Evolutionary conservation across 1,140 invertebrate genomes (phyloP), one percentile per base, ranked within the genome.

Genomic region (Drosophila mayri): DNA sequence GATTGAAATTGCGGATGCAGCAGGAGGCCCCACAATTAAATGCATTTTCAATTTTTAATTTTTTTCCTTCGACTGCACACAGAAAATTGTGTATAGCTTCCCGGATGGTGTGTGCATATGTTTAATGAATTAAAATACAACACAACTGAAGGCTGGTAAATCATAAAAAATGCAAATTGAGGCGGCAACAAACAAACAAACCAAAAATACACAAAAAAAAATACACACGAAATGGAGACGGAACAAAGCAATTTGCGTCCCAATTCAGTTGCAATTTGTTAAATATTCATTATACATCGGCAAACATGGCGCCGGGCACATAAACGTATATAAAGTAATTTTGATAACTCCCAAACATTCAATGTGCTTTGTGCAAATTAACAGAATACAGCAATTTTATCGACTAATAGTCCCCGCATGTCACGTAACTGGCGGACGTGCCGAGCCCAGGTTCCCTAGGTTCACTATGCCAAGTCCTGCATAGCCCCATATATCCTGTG

Each of bases 21-120:
- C 67, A 64, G n/a, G 20, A 25, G 52, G 37, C 32, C 46, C 43
- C 28, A 14, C 74, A 44, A 63, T 78, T 78, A 78, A 78, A 77
- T 62, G 65, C 58, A 76, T 70, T 77, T 70, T 70, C 73, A 68
- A 77, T 78, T 78, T 78, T 77, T 70, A 78, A 78, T 78, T 70
- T 70, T 70, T 70, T 70, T 30, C 65, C 61, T 60, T 50, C 25
- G 54, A 72, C 14, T 71, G 66, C 30, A 9, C 46, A 30, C 22
- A 10, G 18, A 3, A 64, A 62, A 43, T n/a, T 37, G 46, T 52
- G 66, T 41, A 68, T 65, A 65, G 66, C 43, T 65, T 37, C 14
- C n/a, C 22, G 38, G 50, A 44, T 66, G 20, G 66, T n/a, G 38
- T 65, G 59, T 57, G 49, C 49, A 70, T 72, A 70, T 72, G 65